phyloP scores from a whole-genome alignment of 2,113 vertebrate species.

The Oostethus manadensis region DNA sequence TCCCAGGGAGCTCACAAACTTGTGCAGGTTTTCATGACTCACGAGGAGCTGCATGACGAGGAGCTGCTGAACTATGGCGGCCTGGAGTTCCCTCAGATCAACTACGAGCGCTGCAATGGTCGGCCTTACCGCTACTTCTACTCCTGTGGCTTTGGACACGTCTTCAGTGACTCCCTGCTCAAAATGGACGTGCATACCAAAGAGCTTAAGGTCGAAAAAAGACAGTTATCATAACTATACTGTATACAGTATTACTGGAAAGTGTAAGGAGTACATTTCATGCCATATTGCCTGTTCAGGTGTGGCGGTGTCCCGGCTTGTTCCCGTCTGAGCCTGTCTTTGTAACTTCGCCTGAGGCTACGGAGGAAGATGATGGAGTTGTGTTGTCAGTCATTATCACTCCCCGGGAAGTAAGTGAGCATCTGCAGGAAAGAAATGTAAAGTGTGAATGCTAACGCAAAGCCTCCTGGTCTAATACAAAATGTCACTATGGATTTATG shows the following conservation, averaged over 20 bases:
- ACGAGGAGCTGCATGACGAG: constrained; percentile 79
- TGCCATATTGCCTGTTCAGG: constrained; percentile 61
- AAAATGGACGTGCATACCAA: constrained; percentile 87
- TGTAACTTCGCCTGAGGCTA: constrained; percentile 78
- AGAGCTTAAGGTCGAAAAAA: constrained; percentile 75
- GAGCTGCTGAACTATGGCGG: constrained; percentile 78
- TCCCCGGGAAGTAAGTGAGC: constrained; percentile 73
- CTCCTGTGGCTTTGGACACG: constrained; percentile 81
- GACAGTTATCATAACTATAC: constrained; percentile 2
- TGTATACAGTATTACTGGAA: constrained; percentile 2
- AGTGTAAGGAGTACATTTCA: constrained; percentile 15
- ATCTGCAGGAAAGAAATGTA: neutral
- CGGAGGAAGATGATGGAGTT: constrained; percentile 84
- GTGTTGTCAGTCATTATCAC: constrained; percentile 88
- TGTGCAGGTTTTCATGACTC: constrained; percentile 79
- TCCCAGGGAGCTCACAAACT: neutral
- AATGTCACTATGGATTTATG: neutral
- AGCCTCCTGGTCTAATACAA: neutral
- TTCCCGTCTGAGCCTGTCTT: constrained; percentile 93
- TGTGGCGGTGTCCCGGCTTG: constrained; percentile 82
- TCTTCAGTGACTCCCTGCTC: constrained; percentile 83
- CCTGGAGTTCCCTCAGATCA: constrained; percentile 90
- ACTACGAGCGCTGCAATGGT: constrained; percentile 75
- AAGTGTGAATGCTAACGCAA: neutral
- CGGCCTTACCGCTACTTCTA: constrained; percentile 85